Percentiles rank a stretch among this genome's conserved stretches.
Evolutionary conservation across 2,113 vertebrate species (phyloP).

Genomic region (Podarcis cretensis): DNA sequence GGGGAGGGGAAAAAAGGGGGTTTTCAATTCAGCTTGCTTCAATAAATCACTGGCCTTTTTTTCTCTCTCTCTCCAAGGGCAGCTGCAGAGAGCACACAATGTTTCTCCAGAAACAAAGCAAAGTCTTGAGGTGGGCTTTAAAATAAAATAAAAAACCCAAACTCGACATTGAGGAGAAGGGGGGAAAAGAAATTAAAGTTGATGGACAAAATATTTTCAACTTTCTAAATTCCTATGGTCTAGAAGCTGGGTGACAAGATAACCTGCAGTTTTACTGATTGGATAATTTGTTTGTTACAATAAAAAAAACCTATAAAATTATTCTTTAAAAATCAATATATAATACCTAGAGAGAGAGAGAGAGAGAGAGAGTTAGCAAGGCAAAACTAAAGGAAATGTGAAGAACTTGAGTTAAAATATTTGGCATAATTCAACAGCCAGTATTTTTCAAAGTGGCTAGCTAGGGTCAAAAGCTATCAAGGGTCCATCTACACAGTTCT

Average conservation of each 20-base stretch:
- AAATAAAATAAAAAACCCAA: neutral
- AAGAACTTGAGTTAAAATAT: conserved; percentile 19
- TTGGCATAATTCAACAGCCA: neutral
- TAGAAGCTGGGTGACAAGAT: conserved; percentile 25
- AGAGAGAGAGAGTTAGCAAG: neutral
- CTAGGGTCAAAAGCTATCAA: neutral
- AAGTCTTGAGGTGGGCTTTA: conserved; percentile 34
- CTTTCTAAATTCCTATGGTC: conserved; percentile 40
- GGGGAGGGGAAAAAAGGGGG: conserved; percentile 80
- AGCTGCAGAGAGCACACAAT: conserved; percentile 72
- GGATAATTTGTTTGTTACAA: neutral
- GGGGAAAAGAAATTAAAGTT: conserved; percentile 48
- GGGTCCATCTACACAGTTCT: neutral
- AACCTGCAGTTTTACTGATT: neutral
- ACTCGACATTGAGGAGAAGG: neutral
- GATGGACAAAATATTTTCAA: conserved; percentile 39
- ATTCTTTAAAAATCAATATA: neutral
- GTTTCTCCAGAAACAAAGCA: conserved; percentile 60
- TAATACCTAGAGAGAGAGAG: neutral
- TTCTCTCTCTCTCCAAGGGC: conserved; percentile 64
- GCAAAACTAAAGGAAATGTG: neutral
- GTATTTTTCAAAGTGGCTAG: conserved; percentile 15
- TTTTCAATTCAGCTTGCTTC: conserved; percentile 86
- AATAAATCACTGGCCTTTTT: conserved; percentile 82
- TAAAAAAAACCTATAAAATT: neutral